Evolutionary conservation across 2,888 invertebrate genomes (phyloP).

Genomic region (Keiferia lycopersicella): DNA sequence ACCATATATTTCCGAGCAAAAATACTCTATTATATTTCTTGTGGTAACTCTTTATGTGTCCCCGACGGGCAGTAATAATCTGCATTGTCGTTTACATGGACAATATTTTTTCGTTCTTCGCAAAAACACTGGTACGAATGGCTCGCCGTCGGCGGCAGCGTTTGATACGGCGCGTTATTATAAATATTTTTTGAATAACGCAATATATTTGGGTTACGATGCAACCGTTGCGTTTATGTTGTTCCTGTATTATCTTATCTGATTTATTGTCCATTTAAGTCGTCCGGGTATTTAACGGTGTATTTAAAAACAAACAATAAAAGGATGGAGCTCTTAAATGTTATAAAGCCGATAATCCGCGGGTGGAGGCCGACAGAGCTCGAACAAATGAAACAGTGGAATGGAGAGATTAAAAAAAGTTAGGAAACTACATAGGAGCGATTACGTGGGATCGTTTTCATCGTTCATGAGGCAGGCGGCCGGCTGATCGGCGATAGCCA

Average conservation of each 20-base stretch:
- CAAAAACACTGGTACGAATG: conserved; percentile 58
- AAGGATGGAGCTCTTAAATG: conserved; percentile 29
- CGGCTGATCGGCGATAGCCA: conserved; percentile 58
- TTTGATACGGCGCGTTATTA: conserved; percentile 60
- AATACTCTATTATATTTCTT: conserved; percentile 56
- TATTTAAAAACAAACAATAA: conserved; percentile 28
- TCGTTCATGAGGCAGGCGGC: conserved; percentile 48
- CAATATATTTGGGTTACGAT: conserved; percentile 50
- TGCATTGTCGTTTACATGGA: conserved; percentile 70
- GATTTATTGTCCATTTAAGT: conserved; percentile 41
- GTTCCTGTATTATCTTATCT: conserved; percentile 51
- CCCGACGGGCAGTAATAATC: conserved; percentile 68
- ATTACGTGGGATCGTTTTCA: conserved; percentile 52
- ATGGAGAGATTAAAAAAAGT: conserved; percentile 51
- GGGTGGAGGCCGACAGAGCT: conserved; percentile 35
- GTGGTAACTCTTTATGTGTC: conserved; percentile 62
- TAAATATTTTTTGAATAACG: conserved; percentile 53
- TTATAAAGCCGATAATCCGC: conserved; percentile 46
- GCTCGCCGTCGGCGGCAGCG: conserved; percentile 52
- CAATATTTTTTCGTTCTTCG: conserved; percentile 67
- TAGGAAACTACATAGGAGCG: conserved; percentile 47
- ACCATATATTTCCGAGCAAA: conserved; percentile 49
- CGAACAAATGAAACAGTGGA: conserved; percentile 49
- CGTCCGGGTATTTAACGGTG: conserved; percentile 31
- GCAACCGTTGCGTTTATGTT: conserved; percentile 47